phyloP scores from a whole-genome alignment of 2,888 invertebrate genomes.

The Eupithecia tripunctaria region DNA sequence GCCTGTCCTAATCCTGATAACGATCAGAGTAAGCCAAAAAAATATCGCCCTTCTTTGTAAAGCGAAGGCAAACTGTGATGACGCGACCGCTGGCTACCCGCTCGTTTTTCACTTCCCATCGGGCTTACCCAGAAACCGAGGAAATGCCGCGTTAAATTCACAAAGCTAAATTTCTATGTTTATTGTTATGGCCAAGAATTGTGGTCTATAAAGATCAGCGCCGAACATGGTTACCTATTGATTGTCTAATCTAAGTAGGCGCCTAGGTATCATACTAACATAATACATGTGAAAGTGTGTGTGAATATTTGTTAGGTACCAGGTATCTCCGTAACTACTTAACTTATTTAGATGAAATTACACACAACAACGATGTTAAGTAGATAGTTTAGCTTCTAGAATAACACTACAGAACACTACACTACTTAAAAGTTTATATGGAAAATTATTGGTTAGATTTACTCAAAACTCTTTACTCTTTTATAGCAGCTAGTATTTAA shows the following conservation, averaged over 20 bases:
- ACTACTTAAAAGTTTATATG: no score
- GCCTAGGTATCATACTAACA: no score
- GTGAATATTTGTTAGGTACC: no score
- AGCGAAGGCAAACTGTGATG: conserved; percentile 46
- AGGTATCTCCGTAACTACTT: no score
- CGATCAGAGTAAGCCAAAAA: conserved; percentile 50
- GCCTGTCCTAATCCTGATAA: conserved; percentile 50
- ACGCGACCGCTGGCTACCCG: conserved; percentile 50
- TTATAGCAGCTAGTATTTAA: no score
- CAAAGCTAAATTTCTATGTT: conserved; percentile 40
- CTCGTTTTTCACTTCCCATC: conserved; percentile 51
- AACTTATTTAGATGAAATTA: no score
- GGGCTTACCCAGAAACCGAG: conserved; percentile 44
- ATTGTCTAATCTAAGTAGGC: neutral
- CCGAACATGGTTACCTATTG: conserved; percentile 31
- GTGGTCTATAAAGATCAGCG: conserved; percentile 30
- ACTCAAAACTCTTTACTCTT: no score
- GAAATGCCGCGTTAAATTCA: conserved; percentile 48
- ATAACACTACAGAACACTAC: no score
- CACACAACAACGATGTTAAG: no score
- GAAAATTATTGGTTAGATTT: no score
- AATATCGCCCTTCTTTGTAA: conserved; percentile 55
- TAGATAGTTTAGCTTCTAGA: no score
- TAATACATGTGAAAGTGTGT: no score
- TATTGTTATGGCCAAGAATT: conserved; percentile 44